Base-by-base conservation (phyloP, 2,888 invertebrate genomes). In the Philereme transversata region DNA sequence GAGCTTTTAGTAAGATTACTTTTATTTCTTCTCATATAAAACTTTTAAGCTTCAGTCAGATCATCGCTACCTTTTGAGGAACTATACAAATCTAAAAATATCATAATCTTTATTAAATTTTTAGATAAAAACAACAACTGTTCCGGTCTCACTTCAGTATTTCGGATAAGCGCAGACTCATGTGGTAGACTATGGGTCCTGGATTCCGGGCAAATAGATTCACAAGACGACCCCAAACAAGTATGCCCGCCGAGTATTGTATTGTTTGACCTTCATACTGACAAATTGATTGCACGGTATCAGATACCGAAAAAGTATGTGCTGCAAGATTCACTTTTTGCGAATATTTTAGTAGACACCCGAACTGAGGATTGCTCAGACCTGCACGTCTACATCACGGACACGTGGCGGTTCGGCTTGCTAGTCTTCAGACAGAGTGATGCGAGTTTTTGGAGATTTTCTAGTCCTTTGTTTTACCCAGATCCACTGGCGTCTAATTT, bases 141-240 rank as follows among this genome's bases (percentile, higher is more conserved):
- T 75, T 90, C 93, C 3, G 94, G 95, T 43, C 82, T 97, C 43
- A 95, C 95, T 0, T 97, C 97, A 1, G 96, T 97, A 0, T 97
- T 97, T 76, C 93, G 97, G 34, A 90, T 96, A 49, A 94, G 94
- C 72, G 94, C 95, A 0, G 97, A 97, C 80, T 88, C 93, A 0
- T 97, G 97, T 70, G 95, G 95, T 51, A 93, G 96, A 44, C 87
- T 97, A 4, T 97, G 97, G 97, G 94, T 96, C 0, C 86, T 97
- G 61, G 97, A 97, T 82, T 96, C 96, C 0, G 97, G 97, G 0
- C 95, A 96, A 76, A 94, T 95, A 4, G 94, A 97, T 72, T 93
- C 95, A 0, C 93, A 94, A 72, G 87, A 89, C n/a, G 89, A 89
- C 54, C 93, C 96, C 0, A 93, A 93, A 64, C 96, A 95, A 78